phyloP scores from a whole-genome alignment of 1,140 invertebrate genomes.

The Leptoteleia sp. region DNA sequence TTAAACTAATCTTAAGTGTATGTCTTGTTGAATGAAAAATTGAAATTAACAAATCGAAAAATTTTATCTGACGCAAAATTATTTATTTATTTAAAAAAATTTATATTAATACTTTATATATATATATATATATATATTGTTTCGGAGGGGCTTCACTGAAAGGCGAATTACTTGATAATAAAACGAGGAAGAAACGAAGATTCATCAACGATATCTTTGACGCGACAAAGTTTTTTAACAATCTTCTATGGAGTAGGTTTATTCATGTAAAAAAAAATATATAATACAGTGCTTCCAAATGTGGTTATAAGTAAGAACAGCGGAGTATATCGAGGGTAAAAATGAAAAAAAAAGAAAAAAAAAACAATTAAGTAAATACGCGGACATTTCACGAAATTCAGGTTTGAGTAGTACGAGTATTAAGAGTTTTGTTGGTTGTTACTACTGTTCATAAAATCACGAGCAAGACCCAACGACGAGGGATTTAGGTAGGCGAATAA shows the following conservation, averaged over 20 bases:
- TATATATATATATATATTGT: too few relatives aligned
- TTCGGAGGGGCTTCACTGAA: not conserved
- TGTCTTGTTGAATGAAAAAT: constrained; percentile 26
- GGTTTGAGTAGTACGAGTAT: constrained; percentile 45
- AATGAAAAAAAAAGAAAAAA: constrained; percentile 12
- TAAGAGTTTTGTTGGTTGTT: constrained; percentile 72
- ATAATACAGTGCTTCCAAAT: constrained; percentile 74
- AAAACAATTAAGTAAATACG: constrained; percentile 32
- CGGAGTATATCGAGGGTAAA: constrained; percentile 38
- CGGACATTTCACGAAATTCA: constrained; percentile 32
- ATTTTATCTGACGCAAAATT: constrained; percentile 37
- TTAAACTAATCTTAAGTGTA: constrained; percentile 35
- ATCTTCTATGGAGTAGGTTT: constrained; percentile 59
- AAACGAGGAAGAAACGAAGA: constrained; percentile 17
- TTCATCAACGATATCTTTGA: constrained; percentile 58
- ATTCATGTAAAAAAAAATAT: constrained; percentile 62
- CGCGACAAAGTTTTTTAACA: constrained; percentile 60
- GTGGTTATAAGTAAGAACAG: constrained; percentile 68
- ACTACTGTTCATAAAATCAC: constrained; percentile 41
- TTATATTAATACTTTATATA: too few relatives aligned
- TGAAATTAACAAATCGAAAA: constrained; percentile 21
- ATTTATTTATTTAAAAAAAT: constrained; percentile 45
- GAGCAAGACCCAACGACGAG: constrained; percentile 17
- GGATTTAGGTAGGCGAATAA: constrained; percentile 45
- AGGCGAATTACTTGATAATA: constrained; percentile 2